Percentiles rank a stretch among this genome's conserved stretches.
Conservation (phyloP, 2,888 invertebrate genomes). For the Leucophenga montana region DNA sequence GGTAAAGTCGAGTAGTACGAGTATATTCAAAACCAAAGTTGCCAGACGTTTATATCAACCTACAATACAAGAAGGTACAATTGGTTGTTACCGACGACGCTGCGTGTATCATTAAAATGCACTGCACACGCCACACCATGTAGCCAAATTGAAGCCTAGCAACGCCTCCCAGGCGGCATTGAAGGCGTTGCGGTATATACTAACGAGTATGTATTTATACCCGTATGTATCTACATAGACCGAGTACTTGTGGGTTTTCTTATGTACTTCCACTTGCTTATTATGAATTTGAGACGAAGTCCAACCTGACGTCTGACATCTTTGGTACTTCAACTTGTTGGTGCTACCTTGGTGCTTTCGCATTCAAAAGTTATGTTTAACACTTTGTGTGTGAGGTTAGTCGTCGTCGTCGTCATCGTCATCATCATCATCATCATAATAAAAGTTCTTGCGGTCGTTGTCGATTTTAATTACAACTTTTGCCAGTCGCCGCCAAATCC, state of each 20-base stretch:
- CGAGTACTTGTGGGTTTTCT: constrained; percentile 21
- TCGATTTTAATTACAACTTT: constrained; percentile 27
- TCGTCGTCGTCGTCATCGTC: neutral
- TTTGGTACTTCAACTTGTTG: neutral
- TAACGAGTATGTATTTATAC: neutral
- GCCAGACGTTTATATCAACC: too few relatives aligned
- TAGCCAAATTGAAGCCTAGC: constrained; percentile 12
- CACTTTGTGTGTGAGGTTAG: neutral
- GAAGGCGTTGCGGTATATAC: constrained; percentile 1
- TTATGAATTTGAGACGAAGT: neutral
- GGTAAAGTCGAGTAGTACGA: too few relatives aligned
- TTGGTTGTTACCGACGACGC: constrained; percentile 21
- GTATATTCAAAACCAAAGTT: neutral
- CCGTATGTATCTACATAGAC: neutral
- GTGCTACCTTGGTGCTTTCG: too few relatives aligned
- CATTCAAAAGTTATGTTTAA: constrained; percentile 18
- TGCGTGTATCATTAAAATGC: constrained; percentile 22
- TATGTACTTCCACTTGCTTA: neutral
- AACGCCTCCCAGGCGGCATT: constrained; percentile 19
- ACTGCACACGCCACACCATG: constrained; percentile 1
- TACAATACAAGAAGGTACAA: neutral
- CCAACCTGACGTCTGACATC: neutral
- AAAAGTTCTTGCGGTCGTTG: neutral
- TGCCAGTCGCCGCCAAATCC: constrained; percentile 6
- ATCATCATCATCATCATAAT: neutral